phyloP scores from a whole-genome alignment of 2,113 vertebrate species.

The Passer domesticus region DNA sequence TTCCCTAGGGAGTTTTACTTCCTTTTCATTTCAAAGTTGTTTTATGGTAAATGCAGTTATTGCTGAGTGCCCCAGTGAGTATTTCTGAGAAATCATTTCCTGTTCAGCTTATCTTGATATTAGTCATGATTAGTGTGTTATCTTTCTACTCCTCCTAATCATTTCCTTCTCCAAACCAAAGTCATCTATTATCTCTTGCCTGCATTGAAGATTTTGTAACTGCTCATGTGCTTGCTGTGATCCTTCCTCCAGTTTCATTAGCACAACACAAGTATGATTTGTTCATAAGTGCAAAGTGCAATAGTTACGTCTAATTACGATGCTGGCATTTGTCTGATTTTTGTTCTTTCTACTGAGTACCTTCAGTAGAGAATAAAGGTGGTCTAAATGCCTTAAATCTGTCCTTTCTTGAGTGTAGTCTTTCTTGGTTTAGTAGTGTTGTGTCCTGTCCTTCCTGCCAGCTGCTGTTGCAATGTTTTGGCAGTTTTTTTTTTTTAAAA shows the following conservation, averaged over 20 bases:
- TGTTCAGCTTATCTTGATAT: constrained; percentile 17
- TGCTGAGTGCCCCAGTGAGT: not conserved
- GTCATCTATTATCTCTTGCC: not conserved
- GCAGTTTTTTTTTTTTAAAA: not conserved
- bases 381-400: not conserved
- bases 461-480: not conserved
- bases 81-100: constrained; percentile 29
- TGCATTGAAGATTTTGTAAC: not conserved
- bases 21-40: not conserved
- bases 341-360: not conserved
- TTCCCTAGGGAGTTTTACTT: not conserved
- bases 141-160: not conserved
- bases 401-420: not conserved
- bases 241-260: not conserved
- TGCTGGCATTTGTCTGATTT: not conserved
- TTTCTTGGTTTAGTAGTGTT: not conserved
- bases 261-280: not conserved
- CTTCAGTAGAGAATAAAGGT: not conserved
- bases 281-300: not conserved
- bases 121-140: constrained; percentile 6
- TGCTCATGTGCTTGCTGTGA: not conserved
- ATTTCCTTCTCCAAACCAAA: not conserved
- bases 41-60: not conserved
- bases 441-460: not conserved
- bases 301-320: not conserved